Base-by-base conservation (phyloP, 2,888 invertebrate species). In the Amblyjoppa proteus region DNA sequence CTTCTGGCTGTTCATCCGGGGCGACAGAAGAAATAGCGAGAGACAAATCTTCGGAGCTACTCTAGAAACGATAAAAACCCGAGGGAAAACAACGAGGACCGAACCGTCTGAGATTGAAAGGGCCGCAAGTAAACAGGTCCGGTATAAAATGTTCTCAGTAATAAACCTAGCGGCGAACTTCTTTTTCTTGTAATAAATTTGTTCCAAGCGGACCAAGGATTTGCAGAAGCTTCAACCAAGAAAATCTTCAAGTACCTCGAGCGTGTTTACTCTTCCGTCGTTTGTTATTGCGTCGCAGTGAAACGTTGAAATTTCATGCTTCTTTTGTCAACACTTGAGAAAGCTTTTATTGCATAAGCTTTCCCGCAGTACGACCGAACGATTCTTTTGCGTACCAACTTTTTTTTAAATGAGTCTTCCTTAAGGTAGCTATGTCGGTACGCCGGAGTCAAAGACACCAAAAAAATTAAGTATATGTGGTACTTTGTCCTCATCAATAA, bases 31-130 rank as follows among this genome's bases (percentile, higher is more conserved):
- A 68, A 73, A 84, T 73, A 61, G 66, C 56, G 38, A 81, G 76
- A 66, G 73, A 77, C 71, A 71, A 70, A 77, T 84, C 77, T 53
- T 61, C 61, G 20, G 69, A 68, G 53, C 49, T 49, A 77, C 41
- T 69, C 68, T 31, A 20, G 25, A 3, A 58, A 28, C 56, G 49
- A 25, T 9, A 79, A 77, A 75, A 78, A 73, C 51, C 51, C 38
- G 28, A 16, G 53, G 16, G 64, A 70, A 83, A 83, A 78, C 58
- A 69, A 41, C 4, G 69, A 68, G 41, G 64, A 25, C 51, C 45
- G 31, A 61, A 53, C 75, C 13, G 28, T 68, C 64, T 49, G 28
- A 41, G 68, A 61, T 34, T 76, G 41, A 76, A 82, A 64, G 70
- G 49, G 61, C 51, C 28, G 69, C 49, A 76, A 66, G 49, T 66